Conservation (phyloP, 2,113 vertebrate species). For the Mirza zaza region DNA sequence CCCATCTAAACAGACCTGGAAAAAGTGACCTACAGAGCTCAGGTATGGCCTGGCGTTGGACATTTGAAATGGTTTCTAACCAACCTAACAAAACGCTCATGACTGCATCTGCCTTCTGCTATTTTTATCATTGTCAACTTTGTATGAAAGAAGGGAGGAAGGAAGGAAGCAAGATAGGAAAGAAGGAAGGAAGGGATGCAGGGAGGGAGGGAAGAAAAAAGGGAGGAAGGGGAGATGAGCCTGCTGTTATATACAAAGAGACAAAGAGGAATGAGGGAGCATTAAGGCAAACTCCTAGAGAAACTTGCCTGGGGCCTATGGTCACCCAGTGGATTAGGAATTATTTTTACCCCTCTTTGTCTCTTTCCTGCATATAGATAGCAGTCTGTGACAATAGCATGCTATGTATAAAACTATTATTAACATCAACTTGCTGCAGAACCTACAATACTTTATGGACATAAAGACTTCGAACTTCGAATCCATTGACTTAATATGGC, state of each 20-base stretch:
- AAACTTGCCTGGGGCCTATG: background rate
- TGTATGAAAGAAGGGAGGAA: background rate
- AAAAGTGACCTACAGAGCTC: conserved; percentile 70
- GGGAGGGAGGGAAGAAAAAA: background rate
- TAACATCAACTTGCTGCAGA: background rate
- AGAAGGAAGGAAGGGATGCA: background rate
- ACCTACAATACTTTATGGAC: background rate
- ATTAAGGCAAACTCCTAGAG: background rate
- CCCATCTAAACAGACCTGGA: conserved; percentile 44
- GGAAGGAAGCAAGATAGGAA: background rate
- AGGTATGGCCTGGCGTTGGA: conserved; percentile 68
- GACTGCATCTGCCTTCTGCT: conserved; percentile 54
- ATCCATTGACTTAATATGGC: background rate
- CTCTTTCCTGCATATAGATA: background rate
- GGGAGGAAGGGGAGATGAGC: background rate
- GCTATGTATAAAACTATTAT: background rate
- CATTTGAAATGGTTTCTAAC: conserved; percentile 66
- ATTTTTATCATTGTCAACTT: conserved; percentile 41
- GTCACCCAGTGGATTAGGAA: background rate
- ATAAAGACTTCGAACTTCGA: background rate
- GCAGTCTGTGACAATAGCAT: background rate
- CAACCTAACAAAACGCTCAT: conserved; percentile 74
- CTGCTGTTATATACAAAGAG: background rate
- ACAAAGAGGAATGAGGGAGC: background rate
- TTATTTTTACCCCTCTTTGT: background rate